Evolutionary conservation across 2,113 vertebrate species (phyloP).

Genomic region (Tetraodon nigroviridis): DNA sequence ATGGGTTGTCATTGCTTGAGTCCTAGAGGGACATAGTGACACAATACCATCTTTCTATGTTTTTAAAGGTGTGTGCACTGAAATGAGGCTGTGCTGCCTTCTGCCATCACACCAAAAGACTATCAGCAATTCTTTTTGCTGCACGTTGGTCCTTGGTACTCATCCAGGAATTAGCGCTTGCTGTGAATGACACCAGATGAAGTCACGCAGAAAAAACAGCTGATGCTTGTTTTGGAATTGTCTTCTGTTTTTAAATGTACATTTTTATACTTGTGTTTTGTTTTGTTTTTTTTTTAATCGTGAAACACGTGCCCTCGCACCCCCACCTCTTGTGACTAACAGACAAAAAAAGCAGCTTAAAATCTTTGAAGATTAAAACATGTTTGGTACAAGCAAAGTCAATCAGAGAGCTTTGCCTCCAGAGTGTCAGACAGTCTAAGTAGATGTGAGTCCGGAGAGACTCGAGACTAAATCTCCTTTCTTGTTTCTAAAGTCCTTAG

Average conservation of each 20-base stretch:
- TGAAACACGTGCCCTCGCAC: slow-evolving; percentile 41
- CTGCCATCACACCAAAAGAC: slow-evolving; percentile 26
- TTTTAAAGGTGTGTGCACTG: slow-evolving; percentile 36
- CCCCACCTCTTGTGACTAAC: slow-evolving; percentile 56
- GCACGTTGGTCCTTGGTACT: slow-evolving; percentile 34
- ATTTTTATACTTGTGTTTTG: slow-evolving; percentile 39
- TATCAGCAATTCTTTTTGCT: slow-evolving; percentile 38
- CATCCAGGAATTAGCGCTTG: slow-evolving; percentile 54
- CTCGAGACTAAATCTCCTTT: slow-evolving; percentile 56
- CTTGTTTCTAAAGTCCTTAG: slow-evolving; percentile 37
- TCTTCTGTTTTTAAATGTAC: slow-evolving; percentile 37
- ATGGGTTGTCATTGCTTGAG: slow-evolving; percentile 21
- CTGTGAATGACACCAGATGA: slow-evolving; percentile 70
- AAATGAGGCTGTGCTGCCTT: slow-evolving; percentile 33
- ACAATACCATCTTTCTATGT: slow-evolving; percentile 24
- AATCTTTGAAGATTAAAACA: slow-evolving; percentile 76
- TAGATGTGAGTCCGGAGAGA: slow-evolving; percentile 61
- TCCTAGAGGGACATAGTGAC: slow-evolving; percentile 24
- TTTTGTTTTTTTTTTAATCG: slow-evolving; percentile 53
- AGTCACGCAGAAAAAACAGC: slow-evolving; percentile 45
- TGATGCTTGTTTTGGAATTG: slow-evolving; percentile 50
- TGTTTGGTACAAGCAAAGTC: slow-evolving; percentile 59
- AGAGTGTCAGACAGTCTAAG: slow-evolving; percentile 69
- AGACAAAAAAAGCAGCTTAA: slow-evolving; percentile 71
- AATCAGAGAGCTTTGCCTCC: slow-evolving; percentile 67